Evolutionary conservation across 92 coral and sea anemone genomes (phyloP).

Genomic region (Parazoanthus atlanticus): DNA sequence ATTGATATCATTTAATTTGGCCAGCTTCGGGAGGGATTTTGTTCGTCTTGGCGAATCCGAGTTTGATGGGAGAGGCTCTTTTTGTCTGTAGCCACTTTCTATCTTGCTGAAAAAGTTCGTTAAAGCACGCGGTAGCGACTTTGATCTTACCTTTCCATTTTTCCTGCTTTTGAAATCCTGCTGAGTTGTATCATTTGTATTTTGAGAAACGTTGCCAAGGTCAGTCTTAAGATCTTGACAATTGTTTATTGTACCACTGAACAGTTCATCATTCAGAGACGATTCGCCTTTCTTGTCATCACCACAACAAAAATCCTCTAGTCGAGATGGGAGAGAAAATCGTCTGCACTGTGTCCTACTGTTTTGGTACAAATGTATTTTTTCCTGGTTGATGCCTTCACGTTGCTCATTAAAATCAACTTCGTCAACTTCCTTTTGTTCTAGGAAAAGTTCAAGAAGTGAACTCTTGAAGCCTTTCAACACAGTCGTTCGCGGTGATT

Average conservation of each 20-base stretch:
- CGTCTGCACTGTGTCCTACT: not conserved
- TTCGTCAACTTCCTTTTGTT: conserved; percentile 30
- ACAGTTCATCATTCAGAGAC: not conserved
- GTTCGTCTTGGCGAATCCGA: not conserved
- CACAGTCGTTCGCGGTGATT: not conserved
- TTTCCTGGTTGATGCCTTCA: conserved; percentile 11
- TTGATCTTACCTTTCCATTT: not conserved
- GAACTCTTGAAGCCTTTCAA: conserved; percentile 22
- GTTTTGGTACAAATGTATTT: not conserved
- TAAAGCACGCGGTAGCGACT: conserved; percentile 2
- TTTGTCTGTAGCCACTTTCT: not conserved
- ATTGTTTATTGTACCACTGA: conserved; percentile 14
- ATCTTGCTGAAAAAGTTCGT: not conserved
- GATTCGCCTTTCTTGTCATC: not conserved
- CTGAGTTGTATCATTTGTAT: not conserved
- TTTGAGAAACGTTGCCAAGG: conserved; percentile 20
- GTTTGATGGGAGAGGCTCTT: not conserved
- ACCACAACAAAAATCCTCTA: conserved; percentile 7
- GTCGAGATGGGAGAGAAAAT: conserved; percentile 33
- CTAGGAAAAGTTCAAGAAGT: conserved; percentile 5
- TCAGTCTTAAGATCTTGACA: conserved; percentile 5
- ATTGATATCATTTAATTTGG: not conserved
- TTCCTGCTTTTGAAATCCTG: conserved; percentile 9
- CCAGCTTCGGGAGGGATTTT: conserved; percentile 16
- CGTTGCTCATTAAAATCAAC: conserved; percentile 5